A percentile compares a stretch with the other conserved stretches of the same genome.
These are phyloP conservation scores for Melitaea athalia DNA, from an alignment of 2,888 invertebrate species.

Conservation along the genomic window DNA sequence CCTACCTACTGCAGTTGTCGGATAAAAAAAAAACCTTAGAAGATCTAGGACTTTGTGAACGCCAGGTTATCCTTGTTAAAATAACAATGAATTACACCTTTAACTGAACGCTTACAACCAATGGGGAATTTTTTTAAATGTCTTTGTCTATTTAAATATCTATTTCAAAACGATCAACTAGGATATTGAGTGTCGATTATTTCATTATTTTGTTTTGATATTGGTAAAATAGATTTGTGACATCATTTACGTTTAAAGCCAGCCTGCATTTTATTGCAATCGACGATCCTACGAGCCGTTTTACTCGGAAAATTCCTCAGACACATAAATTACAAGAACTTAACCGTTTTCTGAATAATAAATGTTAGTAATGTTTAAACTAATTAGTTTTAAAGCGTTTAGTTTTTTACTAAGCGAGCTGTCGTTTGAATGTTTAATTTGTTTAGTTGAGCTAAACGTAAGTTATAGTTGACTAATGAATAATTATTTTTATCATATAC, in stretches of 20 bases:
- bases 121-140: no score
- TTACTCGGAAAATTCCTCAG: constrained; percentile 53
- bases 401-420: constrained; percentile 11
- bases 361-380: constrained; percentile 14
- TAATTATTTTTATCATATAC: no score
- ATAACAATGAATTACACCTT: no score
- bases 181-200: no score
- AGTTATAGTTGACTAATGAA: background rate
- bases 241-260: constrained; percentile 45
- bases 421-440: background rate
- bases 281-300: constrained; percentile 54
- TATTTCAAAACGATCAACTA: no score
- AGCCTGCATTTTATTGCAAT: constrained; percentile 66
- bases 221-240: background rate
- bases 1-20: no score
- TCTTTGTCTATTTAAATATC: no score
- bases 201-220: no score
- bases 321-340: constrained; percentile 54
- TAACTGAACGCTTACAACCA: no score
- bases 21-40: no score
- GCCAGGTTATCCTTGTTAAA: no score
- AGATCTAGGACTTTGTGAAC: no score
- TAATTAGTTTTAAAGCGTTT: constrained; percentile 33
- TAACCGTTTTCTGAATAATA: constrained; percentile 33
- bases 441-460: background rate